Base-by-base conservation (phyloP, 2,797 vertebrate genomes). In the Chelidonichthys spinosus region DNA sequence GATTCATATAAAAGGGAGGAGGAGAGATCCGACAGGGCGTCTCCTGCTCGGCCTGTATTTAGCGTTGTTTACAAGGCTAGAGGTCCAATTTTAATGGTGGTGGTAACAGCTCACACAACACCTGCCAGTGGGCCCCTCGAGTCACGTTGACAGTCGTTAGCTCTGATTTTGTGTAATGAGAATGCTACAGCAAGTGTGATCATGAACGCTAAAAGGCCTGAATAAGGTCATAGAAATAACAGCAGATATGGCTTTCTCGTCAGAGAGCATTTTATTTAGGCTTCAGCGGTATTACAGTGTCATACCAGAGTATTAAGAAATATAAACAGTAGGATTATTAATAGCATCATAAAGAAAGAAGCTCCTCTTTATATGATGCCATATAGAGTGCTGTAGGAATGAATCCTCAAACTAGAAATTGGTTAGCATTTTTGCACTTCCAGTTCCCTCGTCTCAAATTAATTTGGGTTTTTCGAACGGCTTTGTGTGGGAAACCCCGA, bases 91-190 rank as follows among this genome's bases (percentile, higher is more conserved):
- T 53, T 40, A 71, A 64, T 18, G 32, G 63, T 6, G 44, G 63
- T 73, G 83, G 72, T 74, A 84, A 82, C 80, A 74, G 81, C 77
- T 87, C 76, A 81, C 35, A 66, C 78, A 87, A 88, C 91, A 90
- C 87, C 88, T 90, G 85, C 83, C 87, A 64, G 5, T 40, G 61
- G 72, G 71, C 70, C 49, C 88, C 85, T 73, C 53, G 7, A 87
- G 90, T 75, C 86, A 86, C 63, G 88, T 78, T 87, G 87, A 78
- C 83, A 81, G 82, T 78, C 72, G 60, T 82, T 84, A 72, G 61
- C 39, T 18, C 69, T 65, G 44, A 92, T 92, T 25, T 81, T 83
- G 70, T 78, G 46, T 87, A 86, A 91, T 79, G 81, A 88, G 82
- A 77, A 32, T 33, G 58, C 47, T 35, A 33, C 17, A 81, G 77